Conservation (phyloP, 2,113 vertebrate genomes). For the Psittacara wagleri region DNA sequence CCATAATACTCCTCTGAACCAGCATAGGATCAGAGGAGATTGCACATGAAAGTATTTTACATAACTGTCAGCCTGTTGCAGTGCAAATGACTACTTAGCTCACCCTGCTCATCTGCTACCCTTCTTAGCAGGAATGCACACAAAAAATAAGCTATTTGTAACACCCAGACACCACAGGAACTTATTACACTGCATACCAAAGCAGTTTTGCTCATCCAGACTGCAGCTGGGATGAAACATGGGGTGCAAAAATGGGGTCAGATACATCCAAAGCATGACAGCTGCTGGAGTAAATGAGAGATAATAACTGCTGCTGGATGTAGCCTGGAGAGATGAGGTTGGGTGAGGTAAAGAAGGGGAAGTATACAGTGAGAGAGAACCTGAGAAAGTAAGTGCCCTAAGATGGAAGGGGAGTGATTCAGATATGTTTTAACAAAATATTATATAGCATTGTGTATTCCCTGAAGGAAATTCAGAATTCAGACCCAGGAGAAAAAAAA, state of each 20-base stretch:
- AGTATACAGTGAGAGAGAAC: neutral
- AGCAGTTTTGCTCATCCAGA: neutral
- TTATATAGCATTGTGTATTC: neutral
- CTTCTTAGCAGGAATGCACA: conserved; percentile 10
- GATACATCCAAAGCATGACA: neutral
- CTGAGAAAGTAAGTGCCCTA: neutral
- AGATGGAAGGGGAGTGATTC: neutral
- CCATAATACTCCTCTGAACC: conserved; percentile 46
- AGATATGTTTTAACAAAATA: neutral
- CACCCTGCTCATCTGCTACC: neutral
- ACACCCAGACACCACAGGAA: neutral
- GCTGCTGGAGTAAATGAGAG: neutral
- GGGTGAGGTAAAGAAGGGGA: neutral
- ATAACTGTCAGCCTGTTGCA: conserved; percentile 44
- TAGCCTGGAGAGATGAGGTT: neutral
- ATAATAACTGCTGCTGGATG: neutral
- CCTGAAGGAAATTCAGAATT: neutral
- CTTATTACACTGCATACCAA: neutral
- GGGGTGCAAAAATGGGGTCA: neutral
- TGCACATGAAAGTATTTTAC: conserved; percentile 59
- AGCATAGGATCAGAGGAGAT: conserved; percentile 53
- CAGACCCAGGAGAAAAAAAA: neutral
- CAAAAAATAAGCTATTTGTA: neutral
- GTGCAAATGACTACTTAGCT: conserved; percentile 13
- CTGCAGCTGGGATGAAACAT: neutral